Percentiles rank a stretch among this genome's conserved stretches.
Evolutionary conservation across 2,113 vertebrate genomes (phyloP).

Genomic region (Rutilus rutilus): DNA sequence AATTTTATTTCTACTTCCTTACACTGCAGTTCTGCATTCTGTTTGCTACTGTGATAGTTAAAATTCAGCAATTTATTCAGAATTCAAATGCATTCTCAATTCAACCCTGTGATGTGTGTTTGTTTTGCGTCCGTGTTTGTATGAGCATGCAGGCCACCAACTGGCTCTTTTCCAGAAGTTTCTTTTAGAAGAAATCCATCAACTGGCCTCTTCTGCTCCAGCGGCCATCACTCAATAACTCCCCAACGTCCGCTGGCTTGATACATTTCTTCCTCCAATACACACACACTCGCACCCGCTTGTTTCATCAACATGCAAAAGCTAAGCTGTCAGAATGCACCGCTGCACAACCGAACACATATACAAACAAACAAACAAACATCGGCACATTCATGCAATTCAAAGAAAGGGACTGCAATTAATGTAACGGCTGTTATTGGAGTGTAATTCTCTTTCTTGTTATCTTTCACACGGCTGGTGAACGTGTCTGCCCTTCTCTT

Average conservation of each 20-base stretch:
- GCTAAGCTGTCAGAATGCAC: neutral
- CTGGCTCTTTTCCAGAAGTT: neutral
- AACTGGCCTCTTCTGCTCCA: constrained; percentile 26
- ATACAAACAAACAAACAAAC: neutral
- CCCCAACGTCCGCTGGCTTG: constrained; percentile 5
- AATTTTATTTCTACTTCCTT: neutral
- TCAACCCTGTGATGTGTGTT: neutral
- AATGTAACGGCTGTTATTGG: neutral
- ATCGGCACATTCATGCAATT: neutral
- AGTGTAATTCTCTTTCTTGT: constrained; percentile 1
- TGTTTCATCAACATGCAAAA: constrained; percentile 12
- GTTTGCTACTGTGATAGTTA: neutral
- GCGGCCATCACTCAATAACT: constrained; percentile 25
- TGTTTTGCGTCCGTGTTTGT: neutral
- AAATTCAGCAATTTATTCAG: neutral
- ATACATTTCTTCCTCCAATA: neutral
- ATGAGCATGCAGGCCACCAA: neutral
- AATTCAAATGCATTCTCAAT: neutral
- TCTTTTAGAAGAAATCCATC: constrained; percentile 29
- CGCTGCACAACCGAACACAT: neutral
- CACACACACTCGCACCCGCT: neutral
- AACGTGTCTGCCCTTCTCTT: constrained; percentile 20
- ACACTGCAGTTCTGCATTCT: neutral
- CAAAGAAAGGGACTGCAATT: neutral
- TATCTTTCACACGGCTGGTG: constrained; percentile 11